A percentile compares a stretch with the other conserved stretches of the same genome.
Conservation (phyloP, 2,888 invertebrate genomes). For the Meliscaeva auricollis region DNA sequence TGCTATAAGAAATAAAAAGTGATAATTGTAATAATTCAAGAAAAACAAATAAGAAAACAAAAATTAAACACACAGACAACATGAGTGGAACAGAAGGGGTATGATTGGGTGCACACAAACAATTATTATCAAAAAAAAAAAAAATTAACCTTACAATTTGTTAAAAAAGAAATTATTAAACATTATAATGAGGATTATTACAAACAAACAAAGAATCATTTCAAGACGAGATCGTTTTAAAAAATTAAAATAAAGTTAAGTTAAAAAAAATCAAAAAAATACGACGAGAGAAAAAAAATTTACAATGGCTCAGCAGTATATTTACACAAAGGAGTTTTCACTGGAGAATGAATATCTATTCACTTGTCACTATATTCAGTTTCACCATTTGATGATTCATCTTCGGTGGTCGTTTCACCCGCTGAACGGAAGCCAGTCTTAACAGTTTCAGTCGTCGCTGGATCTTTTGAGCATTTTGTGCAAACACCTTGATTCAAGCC, state of each 20-base stretch:
- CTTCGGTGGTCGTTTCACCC: conserved; percentile 81
- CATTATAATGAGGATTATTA: conserved; percentile 23
- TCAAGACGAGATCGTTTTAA: conserved; percentile 65
- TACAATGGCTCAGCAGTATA: conserved; percentile 39
- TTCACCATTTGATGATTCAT: conserved; percentile 81
- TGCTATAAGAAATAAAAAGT: conserved; percentile 61
- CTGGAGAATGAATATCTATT: conserved; percentile 17
- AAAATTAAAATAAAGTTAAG: conserved; percentile 20
- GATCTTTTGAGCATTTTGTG: conserved; percentile 81
- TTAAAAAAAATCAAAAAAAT: conserved; percentile 14
- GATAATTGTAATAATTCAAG: background rate
- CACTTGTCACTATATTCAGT: conserved; percentile 81
- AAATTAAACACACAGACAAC: conserved; percentile 66
- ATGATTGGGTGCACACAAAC: conserved; percentile 34
- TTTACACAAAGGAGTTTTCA: conserved; percentile 47
- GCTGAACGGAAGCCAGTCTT: conserved; percentile 80
- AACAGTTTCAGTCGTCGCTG: conserved; percentile 77
- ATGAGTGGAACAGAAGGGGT: conserved; percentile 54
- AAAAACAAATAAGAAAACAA: conserved; percentile 34
- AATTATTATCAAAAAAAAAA: conserved; percentile 1
- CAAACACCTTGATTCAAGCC: conserved; percentile 82
- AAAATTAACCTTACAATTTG: conserved; percentile 40
- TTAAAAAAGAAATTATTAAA: conserved; percentile 8
- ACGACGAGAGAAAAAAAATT: conserved; percentile 36
- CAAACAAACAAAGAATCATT: conserved; percentile 50